Evolutionary conservation across 2,113 vertebrate genomes (phyloP).

Genomic region (Psittacula cyanocephala): DNA sequence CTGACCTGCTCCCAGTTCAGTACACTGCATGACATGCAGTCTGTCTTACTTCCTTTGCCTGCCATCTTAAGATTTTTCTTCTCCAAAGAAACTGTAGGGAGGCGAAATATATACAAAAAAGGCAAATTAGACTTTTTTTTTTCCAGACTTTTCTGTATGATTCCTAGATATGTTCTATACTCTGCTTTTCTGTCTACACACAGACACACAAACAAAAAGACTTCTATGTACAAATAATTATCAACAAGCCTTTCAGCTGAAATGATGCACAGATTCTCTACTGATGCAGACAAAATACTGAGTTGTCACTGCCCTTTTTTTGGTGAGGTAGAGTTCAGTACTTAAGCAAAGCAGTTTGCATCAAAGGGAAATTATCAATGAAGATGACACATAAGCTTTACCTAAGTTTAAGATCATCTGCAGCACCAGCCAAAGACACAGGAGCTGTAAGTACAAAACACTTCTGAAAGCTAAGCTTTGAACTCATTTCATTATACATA

Average conservation of each 20-base stretch:
- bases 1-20: slow-evolving; percentile 94
- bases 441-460: background rate
- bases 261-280: background rate
- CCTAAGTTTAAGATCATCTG: background rate
- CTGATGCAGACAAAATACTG: background rate
- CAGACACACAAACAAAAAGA: background rate
- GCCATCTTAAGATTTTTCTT: slow-evolving; percentile 70
- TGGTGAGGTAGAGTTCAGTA: background rate
- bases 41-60: slow-evolving; percentile 68
- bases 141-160: background rate
- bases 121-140: background rate
- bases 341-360: background rate
- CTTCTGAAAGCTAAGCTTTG: background rate
- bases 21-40: slow-evolving; percentile 79
- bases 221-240: background rate
- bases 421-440: background rate
- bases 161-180: background rate
- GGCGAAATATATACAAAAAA: background rate
- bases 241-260: background rate
- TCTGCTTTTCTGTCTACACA: background rate
- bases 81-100: slow-evolving; percentile 52
- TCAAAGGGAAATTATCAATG: background rate
- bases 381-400: background rate
- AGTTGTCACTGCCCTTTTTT: background rate
- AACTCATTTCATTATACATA: background rate